Percentiles rank a stretch among this genome's conserved stretches.
Conservation (phyloP, 2,797 vertebrate species). For the Hybognathus amarus region DNA sequence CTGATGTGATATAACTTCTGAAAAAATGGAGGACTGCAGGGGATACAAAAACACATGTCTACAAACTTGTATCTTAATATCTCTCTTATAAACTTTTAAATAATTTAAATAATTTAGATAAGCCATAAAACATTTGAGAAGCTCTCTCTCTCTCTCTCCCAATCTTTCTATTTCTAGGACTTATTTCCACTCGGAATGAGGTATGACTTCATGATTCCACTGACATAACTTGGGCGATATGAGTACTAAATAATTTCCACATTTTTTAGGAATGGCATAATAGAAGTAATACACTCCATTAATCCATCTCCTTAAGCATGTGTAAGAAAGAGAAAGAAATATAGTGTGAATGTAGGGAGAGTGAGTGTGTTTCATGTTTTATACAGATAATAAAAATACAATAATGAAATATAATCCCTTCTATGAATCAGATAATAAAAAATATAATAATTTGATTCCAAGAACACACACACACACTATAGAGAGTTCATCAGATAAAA, state of each 20-base stretch:
- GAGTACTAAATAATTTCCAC: constrained; percentile 59
- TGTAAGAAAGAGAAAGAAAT: neutral
- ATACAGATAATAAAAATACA: constrained; percentile 33
- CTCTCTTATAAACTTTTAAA: constrained; percentile 16
- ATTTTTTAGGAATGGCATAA: constrained; percentile 57
- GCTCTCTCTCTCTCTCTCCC: neutral
- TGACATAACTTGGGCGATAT: constrained; percentile 61
- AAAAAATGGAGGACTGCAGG: neutral
- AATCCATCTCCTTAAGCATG: constrained; percentile 16
- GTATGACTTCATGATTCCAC: constrained; percentile 63
- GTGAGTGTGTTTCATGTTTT: constrained; percentile 29
- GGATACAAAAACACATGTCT: constrained; percentile 24
- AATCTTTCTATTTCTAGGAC: constrained; percentile 32
- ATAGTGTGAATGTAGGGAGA: neutral
- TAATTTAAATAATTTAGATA: constrained; percentile 23
- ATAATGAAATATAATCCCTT: constrained; percentile 46
- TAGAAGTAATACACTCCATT: constrained; percentile 48
- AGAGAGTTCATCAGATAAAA: constrained; percentile 22
- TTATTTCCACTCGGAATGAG: constrained; percentile 45
- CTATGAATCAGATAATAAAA: constrained; percentile 43
- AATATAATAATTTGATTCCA: constrained; percentile 38
- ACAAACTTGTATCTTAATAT: constrained; percentile 13
- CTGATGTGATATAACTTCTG: constrained; percentile 8
- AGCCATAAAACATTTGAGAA: constrained; percentile 32
- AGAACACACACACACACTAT: constrained; percentile 22